phyloP scores from a whole-genome alignment of 2,888 invertebrate genomes.

The Apamea epomidion region DNA sequence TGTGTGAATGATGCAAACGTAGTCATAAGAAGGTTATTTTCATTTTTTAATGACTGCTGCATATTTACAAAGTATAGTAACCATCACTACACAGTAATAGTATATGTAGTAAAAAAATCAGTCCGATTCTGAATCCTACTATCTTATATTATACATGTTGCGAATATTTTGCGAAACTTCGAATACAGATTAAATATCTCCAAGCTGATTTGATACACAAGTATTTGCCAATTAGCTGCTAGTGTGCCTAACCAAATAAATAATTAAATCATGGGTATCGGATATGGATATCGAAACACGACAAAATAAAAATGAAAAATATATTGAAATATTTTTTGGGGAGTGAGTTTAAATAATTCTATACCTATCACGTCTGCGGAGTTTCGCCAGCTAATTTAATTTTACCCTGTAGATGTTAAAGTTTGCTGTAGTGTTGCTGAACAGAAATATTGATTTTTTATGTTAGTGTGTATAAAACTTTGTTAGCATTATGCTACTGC shows the following conservation, averaged over 20 bases:
- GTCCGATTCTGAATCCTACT: not conserved
- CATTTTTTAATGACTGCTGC: not conserved
- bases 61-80: not conserved
- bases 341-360: not conserved
- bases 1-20: not conserved
- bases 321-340: not conserved
- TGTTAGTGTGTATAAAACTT: not conserved
- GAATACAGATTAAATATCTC: not conserved
- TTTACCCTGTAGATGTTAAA: not conserved
- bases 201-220: not conserved
- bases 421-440: not conserved
- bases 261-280: not conserved
- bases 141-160: not conserved
- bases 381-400: not conserved
- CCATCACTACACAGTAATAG: not conserved
- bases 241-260: not conserved
- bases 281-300: not conserved
- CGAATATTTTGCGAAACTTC: not conserved
- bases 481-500: not conserved
- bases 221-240: not conserved
- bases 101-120: no score
- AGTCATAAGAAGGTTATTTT: not conserved
- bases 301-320: not conserved
- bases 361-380: no score
- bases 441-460: not conserved